Conservation (phyloP, 2,797 vertebrate species). For the Brachyrhaphis roseni region DNA sequence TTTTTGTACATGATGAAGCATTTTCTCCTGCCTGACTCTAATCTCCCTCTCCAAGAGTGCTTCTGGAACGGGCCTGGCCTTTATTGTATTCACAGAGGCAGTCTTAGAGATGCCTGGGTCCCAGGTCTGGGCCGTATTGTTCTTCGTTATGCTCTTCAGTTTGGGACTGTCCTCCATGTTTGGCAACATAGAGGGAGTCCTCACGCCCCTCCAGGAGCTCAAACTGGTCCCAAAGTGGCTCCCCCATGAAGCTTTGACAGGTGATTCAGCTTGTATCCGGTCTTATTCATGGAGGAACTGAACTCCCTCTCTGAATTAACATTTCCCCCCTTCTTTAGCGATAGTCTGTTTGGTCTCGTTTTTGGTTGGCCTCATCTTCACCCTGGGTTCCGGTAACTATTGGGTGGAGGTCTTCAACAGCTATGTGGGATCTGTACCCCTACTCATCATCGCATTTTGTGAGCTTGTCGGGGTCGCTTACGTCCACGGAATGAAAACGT, state of each 20-base stretch:
- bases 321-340: constrained; percentile 63
- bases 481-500: constrained; percentile 87
- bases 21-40: background rate
- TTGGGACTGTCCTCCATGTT: constrained; percentile 95
- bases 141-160: constrained; percentile 91
- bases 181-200: constrained; percentile 87
- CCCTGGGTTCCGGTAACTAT: constrained; percentile 89
- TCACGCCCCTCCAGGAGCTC: constrained; percentile 85
- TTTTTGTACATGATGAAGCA: background rate
- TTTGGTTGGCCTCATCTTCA: constrained; percentile 83
- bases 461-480: constrained; percentile 83
- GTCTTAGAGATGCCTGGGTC: constrained; percentile 89
- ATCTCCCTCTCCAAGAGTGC: constrained; percentile 77
- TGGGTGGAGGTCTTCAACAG: constrained; percentile 92
- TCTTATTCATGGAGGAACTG: fast-evolving
- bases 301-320: background rate
- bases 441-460: constrained; percentile 87
- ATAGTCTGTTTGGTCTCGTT: constrained; percentile 81
- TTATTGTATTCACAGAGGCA: constrained; percentile 90
- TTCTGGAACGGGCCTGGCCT: constrained; percentile 91
- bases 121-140: constrained; percentile 89
- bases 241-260: constrained; percentile 83
- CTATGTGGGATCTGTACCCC: constrained; percentile 84
- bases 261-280: constrained; percentile 57
- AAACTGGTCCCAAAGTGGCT: constrained; percentile 78